Conservation (phyloP, 2,113 vertebrate genomes). For the Numenius arquata region DNA sequence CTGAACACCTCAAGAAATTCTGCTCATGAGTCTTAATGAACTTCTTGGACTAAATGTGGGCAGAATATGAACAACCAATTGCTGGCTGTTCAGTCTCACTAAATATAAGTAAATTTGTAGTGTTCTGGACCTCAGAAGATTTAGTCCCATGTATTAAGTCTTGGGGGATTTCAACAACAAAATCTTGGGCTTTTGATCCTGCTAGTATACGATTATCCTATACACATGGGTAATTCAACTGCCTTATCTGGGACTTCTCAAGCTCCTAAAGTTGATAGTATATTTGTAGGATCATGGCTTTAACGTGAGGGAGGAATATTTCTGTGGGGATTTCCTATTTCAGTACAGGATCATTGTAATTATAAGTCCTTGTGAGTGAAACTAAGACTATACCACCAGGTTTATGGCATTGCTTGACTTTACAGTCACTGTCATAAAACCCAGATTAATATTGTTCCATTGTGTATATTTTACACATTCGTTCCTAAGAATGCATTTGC, state of each 20-base stretch:
- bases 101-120: background rate
- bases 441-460: slow-evolving; percentile 56
- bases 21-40: background rate
- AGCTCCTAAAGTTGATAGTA: background rate
- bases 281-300: background rate
- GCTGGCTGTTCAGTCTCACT: background rate
- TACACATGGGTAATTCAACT: background rate
- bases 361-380: slow-evolving; percentile 19
- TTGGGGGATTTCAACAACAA: background rate
- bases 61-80: background rate
- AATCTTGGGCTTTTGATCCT: slow-evolving; percentile 1
- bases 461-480: slow-evolving; percentile 47
- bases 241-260: background rate
- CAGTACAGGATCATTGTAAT: background rate
- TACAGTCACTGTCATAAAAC: slow-evolving; percentile 43
- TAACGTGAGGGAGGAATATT: background rate
- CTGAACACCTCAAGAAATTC: background rate
- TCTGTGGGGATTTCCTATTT: background rate
- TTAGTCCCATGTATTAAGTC: background rate
- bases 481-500: slow-evolving; percentile 49
- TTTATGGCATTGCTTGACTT: slow-evolving; percentile 61
- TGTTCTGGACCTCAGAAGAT: background rate
- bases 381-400: slow-evolving; percentile 22
- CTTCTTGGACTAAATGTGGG: background rate
- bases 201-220: background rate